These are phyloP conservation scores for Oxyura jamaicensis DNA, from an alignment of 2,113 vertebrate genomes.

Conservation along the genomic window DNA sequence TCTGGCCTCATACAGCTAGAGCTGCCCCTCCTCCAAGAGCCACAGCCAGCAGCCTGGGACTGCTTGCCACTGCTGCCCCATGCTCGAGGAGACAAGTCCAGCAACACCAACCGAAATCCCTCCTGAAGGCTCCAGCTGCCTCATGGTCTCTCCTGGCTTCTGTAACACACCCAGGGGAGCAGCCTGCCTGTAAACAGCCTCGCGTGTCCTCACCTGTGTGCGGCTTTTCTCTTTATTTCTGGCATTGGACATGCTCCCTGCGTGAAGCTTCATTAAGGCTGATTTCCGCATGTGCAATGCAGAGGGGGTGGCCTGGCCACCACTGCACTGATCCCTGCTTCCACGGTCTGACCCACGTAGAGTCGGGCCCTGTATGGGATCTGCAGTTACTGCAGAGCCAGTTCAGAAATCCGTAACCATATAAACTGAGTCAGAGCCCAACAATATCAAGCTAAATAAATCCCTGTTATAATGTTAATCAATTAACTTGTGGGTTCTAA, in stretches of 20 bases:
- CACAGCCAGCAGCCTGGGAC: background rate
- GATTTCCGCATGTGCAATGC: background rate
- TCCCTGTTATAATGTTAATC: background rate
- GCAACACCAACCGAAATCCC: background rate
- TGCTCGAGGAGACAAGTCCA: background rate
- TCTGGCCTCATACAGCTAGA: background rate
- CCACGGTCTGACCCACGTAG: fast-evolving
- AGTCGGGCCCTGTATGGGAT: background rate
- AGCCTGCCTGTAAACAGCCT: background rate
- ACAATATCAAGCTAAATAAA: background rate
- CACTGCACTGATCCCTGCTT: background rate
- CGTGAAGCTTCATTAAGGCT: background rate
- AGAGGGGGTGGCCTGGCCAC: background rate
- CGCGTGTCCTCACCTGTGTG: background rate
- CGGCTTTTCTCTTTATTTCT: background rate
- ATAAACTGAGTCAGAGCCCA: background rate
- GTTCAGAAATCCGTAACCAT: background rate
- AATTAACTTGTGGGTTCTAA: background rate
- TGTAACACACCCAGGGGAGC: too few species aligned
- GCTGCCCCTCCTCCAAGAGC: background rate
- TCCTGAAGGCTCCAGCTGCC: background rate
- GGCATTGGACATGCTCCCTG: background rate
- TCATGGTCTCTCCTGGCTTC: background rate
- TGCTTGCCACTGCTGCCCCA: background rate
- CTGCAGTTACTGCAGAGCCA: background rate